A percentile compares a stretch with the other conserved stretches of the same genome.
These are phyloP conservation scores for Microtus montanus DNA, from an alignment of 2,113 vertebrate species.

Conservation along the genomic window DNA sequence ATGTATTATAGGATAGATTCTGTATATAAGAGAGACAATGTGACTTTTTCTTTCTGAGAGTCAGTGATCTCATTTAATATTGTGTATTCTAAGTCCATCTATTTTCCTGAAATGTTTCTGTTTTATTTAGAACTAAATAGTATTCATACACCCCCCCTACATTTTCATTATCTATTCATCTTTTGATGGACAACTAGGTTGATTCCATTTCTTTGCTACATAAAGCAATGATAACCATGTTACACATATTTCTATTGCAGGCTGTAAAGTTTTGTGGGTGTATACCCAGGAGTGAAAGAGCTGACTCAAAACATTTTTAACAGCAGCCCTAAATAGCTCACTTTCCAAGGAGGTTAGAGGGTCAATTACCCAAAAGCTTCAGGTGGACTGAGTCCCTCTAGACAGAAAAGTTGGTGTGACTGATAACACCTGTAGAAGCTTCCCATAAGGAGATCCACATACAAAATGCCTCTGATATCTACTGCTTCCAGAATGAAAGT, in stretches of 20 bases:
- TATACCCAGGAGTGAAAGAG: not conserved
- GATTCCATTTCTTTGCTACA: not conserved
- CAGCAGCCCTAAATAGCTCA: not conserved
- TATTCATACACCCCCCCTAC: not conserved
- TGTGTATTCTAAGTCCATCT: not conserved
- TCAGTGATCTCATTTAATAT: not conserved
- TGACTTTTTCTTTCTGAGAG: not conserved
- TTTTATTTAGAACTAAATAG: not conserved
- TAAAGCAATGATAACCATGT: not conserved
- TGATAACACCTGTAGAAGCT: not conserved
- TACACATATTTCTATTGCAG: not conserved
- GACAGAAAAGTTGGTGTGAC: not conserved
- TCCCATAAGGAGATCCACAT: not conserved
- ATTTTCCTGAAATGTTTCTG: not conserved
- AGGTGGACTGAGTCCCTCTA: not conserved
- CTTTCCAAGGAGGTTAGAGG: not conserved
- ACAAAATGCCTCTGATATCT: not conserved
- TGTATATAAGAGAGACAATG: not conserved
- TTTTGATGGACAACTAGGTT: not conserved
- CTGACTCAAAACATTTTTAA: slow-evolving; percentile 19
- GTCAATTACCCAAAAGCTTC: not conserved
- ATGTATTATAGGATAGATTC: not conserved
- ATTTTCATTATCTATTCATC: not conserved
- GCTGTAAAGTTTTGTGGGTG: not conserved
- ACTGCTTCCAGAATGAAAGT: not conserved